Conservation (phyloP, 2,888 invertebrate species). For the Brachyopa scutellaris region DNA sequence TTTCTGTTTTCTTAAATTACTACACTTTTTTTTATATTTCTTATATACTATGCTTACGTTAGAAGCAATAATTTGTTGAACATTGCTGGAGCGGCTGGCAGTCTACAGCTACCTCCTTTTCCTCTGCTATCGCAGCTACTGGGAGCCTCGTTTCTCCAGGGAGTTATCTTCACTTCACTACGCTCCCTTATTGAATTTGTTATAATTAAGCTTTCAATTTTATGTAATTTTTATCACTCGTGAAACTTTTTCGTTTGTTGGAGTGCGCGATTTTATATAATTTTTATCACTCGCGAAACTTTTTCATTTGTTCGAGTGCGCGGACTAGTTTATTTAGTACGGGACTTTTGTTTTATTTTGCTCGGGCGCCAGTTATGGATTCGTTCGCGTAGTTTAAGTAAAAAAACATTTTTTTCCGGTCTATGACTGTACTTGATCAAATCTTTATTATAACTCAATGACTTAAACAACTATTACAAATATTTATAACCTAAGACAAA, state of each 20-base stretch:
- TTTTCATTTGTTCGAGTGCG: no score
- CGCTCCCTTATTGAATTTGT: background rate
- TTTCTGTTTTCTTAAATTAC: background rate
- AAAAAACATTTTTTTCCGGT: no score
- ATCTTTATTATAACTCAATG: no score
- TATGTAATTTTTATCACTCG: background rate
- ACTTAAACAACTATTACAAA: no score
- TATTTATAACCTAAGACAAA: no score
- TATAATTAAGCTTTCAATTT: background rate
- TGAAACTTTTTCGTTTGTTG: no score
- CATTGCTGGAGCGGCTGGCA: background rate
- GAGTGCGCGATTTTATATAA: no score
- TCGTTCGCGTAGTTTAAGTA: background rate
- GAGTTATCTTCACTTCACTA: background rate
- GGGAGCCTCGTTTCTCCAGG: background rate
- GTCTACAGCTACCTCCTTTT: background rate
- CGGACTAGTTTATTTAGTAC: no score
- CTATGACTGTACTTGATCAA: no score
- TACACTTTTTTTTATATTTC: no score
- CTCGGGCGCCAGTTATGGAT: constrained; percentile 1
- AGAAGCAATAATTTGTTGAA: background rate
- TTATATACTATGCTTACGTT: background rate
- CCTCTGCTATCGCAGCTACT: background rate
- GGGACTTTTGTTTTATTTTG: no score
- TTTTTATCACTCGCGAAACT: background rate